phyloP scores from a whole-genome alignment of 2,888 invertebrate species.

The Stomorhina lunata region DNA sequence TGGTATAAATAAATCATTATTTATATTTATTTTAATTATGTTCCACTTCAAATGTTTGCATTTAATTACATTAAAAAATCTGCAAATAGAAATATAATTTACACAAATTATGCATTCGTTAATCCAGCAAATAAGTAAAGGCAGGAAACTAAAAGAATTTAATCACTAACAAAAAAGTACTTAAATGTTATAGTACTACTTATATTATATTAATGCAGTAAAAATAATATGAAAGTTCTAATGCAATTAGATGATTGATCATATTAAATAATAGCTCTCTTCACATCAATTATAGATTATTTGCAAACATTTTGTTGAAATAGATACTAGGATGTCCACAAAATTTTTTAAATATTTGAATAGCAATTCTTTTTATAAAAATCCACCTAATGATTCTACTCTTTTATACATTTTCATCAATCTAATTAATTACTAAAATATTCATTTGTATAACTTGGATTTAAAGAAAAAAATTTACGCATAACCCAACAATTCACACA shows the following conservation, averaged over 20 bases:
- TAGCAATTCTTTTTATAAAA: too few relatives aligned
- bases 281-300: too few relatives aligned
- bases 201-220: too few relatives aligned
- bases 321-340: too few relatives aligned
- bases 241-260: too few relatives aligned
- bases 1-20: not conserved
- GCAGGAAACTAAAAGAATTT: not conserved
- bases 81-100: conserved; percentile 14
- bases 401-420: not conserved
- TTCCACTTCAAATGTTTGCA: not conserved
- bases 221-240: too few relatives aligned
- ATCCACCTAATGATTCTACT: not conserved
- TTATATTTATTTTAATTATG: not conserved
- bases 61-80: conserved; percentile 31
- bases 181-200: too few relatives aligned
- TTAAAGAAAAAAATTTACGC: not conserved
- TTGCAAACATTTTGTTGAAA: too few relatives aligned
- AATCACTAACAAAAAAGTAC: not conserved
- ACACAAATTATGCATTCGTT: conserved; percentile 11
- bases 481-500: conserved; percentile 11
- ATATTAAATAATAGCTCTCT: too few relatives aligned
- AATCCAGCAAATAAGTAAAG: not conserved
- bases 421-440: not conserved
- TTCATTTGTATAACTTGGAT: too few relatives aligned
- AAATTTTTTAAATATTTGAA: too few relatives aligned